These are phyloP conservation scores for Australoheros facetus DNA, from an alignment of 2,797 vertebrate genomes.

Conservation along the genomic window DNA sequence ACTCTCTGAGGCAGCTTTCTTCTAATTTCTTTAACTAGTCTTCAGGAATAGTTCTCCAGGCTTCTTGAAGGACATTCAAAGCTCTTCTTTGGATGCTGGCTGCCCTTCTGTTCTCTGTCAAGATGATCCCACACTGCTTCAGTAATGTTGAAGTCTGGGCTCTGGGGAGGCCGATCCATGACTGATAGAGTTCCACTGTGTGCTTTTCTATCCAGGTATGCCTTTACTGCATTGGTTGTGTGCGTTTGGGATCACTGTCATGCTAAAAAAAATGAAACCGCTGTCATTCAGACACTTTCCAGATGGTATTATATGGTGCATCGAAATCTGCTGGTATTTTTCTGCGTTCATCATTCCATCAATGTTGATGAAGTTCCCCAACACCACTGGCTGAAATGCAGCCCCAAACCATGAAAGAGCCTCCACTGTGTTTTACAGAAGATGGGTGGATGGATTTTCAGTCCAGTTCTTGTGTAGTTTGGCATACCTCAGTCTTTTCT, in stretches of 20 bases:
- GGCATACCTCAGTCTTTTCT: background rate
- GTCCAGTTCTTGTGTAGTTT: background rate
- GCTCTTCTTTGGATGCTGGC: background rate
- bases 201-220: background rate
- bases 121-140: background rate
- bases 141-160: background rate
- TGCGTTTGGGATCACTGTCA: background rate
- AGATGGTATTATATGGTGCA: background rate
- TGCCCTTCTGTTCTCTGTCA: background rate
- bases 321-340: background rate
- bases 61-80: background rate
- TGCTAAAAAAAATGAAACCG: background rate
- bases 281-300: background rate
- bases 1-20: too few species aligned
- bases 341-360: rapidly evolving
- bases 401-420: background rate
- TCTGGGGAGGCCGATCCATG: background rate
- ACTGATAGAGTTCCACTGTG: background rate
- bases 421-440: background rate
- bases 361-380: background rate
- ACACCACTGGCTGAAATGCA: background rate
- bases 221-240: background rate
- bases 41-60: too few species aligned
- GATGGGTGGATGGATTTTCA: background rate
- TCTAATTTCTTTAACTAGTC: too few species aligned